phyloP scores from a whole-genome alignment of 2,797 vertebrate genomes.

The Enteromius radiatus region DNA sequence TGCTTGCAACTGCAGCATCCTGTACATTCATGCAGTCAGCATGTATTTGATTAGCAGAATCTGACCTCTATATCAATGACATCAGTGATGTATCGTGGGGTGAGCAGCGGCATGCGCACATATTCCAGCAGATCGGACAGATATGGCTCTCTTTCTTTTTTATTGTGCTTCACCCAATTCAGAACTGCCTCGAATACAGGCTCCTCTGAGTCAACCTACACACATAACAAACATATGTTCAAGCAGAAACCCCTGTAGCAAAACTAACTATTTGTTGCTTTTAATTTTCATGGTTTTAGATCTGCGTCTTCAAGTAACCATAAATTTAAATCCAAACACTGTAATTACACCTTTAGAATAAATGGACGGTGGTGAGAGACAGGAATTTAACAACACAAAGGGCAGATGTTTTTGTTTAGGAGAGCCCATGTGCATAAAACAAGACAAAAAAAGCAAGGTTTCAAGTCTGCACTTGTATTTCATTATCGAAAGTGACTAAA shows the following conservation, averaged over 20 bases:
- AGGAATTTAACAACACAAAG: conserved; percentile 70
- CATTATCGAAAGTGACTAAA: background rate
- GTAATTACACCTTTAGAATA: conserved; percentile 68
- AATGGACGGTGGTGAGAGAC: conserved; percentile 51
- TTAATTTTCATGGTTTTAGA: conserved; percentile 10
- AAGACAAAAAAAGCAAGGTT: conserved; percentile 26
- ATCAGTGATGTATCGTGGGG: conserved; percentile 96
- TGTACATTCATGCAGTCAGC: background rate
- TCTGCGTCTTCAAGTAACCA: conserved; percentile 35
- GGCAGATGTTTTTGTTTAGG: conserved; percentile 57
- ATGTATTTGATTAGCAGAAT: background rate
- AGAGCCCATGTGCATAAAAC: background rate
- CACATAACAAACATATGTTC: conserved; percentile 29
- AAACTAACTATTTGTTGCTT: conserved; percentile 30
- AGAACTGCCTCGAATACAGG: conserved; percentile 96
- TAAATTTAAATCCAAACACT: conserved; percentile 65
- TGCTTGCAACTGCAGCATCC: background rate
- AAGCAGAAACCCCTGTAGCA: conserved; percentile 29
- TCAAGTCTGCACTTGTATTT: background rate
- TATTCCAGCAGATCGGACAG: conserved; percentile 93
- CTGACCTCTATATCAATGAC: conserved; percentile 96
- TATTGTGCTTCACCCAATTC: conserved; percentile 97
- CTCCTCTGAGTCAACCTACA: conserved; percentile 95
- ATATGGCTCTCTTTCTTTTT: conserved; percentile 89
- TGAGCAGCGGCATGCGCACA: conserved; percentile 95